Conservation (phyloP, 1,140 invertebrate species). For the Artemia franciscana region DNA sequence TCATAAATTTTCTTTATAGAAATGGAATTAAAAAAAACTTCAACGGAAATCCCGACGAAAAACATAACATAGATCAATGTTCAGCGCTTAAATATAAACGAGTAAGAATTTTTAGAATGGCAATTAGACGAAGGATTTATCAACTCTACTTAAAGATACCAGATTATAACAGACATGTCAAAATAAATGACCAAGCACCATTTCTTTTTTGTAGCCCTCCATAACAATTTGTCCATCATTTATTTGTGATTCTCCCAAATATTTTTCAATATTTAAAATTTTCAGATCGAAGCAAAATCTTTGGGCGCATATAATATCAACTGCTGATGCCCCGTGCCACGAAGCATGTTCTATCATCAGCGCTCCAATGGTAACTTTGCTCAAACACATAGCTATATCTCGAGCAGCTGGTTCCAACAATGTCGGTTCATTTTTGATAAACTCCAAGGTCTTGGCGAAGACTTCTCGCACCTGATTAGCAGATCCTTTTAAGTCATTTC, state of each 20-base stretch:
- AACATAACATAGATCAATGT: no score
- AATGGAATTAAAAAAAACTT: no score
- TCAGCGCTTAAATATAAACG: no score
- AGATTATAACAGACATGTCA: no score
- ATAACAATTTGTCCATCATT: neutral
- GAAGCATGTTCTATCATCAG: constrained; percentile 23
- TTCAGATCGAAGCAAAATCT: neutral
- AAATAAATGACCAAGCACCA: neutral
- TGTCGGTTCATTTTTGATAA: neutral
- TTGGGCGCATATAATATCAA: constrained; percentile 17
- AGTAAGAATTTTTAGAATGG: no score
- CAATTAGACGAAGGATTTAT: no score
- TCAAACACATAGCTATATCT: constrained; percentile 25
- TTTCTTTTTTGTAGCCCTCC: neutral
- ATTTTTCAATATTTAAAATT: neutral
- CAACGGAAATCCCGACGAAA: no score
- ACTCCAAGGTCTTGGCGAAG: constrained; percentile 2
- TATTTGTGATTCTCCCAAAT: neutral
- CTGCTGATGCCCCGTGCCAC: constrained; percentile 12
- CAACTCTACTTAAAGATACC: no score
- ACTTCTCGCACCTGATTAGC: constrained; percentile 4
- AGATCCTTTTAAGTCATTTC: neutral
- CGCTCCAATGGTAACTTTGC: constrained; percentile 24
- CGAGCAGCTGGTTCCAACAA: constrained; percentile 21
- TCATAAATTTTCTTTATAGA: no score